Conservation (phyloP, 1,140 invertebrate species). For the Meloidogyne hapla region DNA sequence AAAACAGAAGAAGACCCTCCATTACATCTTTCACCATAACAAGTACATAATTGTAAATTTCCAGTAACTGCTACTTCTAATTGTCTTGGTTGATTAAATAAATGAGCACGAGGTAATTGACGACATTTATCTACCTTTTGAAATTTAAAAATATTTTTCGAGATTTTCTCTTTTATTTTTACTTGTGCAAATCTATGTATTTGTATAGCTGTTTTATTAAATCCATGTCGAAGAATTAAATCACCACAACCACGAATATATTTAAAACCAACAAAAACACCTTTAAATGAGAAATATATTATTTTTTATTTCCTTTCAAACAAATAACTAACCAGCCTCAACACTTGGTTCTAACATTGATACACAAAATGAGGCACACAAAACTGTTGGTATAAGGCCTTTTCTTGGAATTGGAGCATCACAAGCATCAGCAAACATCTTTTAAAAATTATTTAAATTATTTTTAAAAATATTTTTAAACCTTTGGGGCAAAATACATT, state of each 20-base stretch:
- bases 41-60: constrained; percentile 42
- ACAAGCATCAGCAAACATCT: constrained; percentile 59
- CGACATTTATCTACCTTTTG: constrained; percentile 53
- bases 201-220: constrained; percentile 56
- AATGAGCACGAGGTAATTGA: constrained; percentile 45
- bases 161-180: too few species aligned
- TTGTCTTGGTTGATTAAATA: constrained; percentile 53
- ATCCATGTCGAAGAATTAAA: constrained; percentile 53
- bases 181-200: constrained; percentile 61
- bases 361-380: constrained; percentile 56
- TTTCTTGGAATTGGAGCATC: constrained; percentile 49
- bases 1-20: constrained; percentile 16
- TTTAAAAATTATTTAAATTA: constrained; percentile 16
- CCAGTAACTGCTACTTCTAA: constrained; percentile 42
- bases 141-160: not conserved
- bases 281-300: constrained; percentile 39
- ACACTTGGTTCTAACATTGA: constrained; percentile 56
- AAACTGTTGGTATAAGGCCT: constrained; percentile 54
- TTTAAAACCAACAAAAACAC: constrained; percentile 61
- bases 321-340: constrained; percentile 52
- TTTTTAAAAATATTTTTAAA: constrained; percentile 25
- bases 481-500: constrained; percentile 57
- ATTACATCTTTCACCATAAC: constrained; percentile 33
- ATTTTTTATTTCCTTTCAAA: constrained; percentile 1
- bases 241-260: constrained; percentile 60